Percentiles rank a stretch among this genome's conserved stretches.
Conservation (phyloP, 2,888 invertebrate genomes). For the Eremobia ochroleuca region DNA sequence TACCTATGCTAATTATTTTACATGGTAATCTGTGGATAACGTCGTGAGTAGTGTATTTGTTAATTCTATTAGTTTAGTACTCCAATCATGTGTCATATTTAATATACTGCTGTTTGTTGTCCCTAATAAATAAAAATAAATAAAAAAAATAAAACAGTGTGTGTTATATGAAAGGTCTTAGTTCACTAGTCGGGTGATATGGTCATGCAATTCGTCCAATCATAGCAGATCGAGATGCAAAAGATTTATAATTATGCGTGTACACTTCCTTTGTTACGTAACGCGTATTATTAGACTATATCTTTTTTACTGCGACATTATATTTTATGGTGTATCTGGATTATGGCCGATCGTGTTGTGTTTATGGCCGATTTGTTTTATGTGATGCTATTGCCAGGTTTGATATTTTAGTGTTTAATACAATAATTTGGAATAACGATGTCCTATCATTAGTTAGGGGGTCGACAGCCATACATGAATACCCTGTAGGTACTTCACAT, state of each 20-base stretch:
- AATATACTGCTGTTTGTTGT: too few relatives aligned
- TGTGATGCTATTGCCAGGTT: slow-evolving; percentile 35
- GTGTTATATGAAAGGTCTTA: slow-evolving; percentile 46
- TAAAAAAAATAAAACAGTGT: too few relatives aligned
- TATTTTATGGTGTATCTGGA: slow-evolving; percentile 60
- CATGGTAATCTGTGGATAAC: too few relatives aligned
- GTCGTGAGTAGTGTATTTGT: too few relatives aligned
- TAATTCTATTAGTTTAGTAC: too few relatives aligned
- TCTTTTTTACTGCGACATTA: slow-evolving; percentile 63
- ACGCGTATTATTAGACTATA: slow-evolving; percentile 61
- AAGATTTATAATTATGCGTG: slow-evolving; percentile 75
- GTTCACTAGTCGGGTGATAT: slow-evolving; percentile 52
- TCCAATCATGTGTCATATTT: too few relatives aligned
- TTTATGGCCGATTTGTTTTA: slow-evolving; percentile 52
- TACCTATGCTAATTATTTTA: too few relatives aligned
- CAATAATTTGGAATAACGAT: slow-evolving; percentile 8
- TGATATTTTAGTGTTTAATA: slow-evolving; percentile 28
- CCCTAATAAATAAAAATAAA: too few relatives aligned
- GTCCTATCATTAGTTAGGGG: neutral
- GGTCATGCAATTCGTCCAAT: slow-evolving; percentile 76
- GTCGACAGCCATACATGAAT: neutral
- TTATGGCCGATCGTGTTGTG: slow-evolving; percentile 41
- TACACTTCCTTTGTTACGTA: slow-evolving; percentile 60
- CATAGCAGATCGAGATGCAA: slow-evolving; percentile 73
- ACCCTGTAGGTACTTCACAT: neutral